Percentiles rank a stretch among this genome's conserved stretches.
Conservation (phyloP, 2,888 invertebrate species). For the Dichetophora obliterata region DNA sequence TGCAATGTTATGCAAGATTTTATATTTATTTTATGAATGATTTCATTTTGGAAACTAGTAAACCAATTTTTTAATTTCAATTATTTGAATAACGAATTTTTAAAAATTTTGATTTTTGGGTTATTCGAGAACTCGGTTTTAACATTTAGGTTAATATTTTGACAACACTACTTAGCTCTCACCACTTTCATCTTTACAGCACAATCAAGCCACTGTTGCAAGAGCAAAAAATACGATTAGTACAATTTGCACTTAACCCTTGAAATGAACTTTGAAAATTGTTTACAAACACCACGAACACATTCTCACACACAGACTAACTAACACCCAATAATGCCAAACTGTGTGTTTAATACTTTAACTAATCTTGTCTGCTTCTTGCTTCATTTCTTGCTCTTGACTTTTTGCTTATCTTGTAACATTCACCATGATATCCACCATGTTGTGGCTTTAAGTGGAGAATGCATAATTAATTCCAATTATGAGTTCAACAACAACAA, state of each 20-base stretch:
- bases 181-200: not conserved
- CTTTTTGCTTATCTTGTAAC: not conserved
- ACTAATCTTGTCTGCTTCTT: conserved; percentile 26
- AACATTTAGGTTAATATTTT: too few relatives aligned
- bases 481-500: conserved; percentile 61
- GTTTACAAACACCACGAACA: conserved; percentile 39
- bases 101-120: too few relatives aligned
- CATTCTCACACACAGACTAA: not conserved
- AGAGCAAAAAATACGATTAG: conserved; percentile 65
- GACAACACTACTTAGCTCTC: too few relatives aligned
- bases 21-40: too few relatives aligned
- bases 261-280: conserved; percentile 57
- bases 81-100: too few relatives aligned
- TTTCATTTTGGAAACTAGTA: too few relatives aligned
- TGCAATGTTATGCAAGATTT: too few relatives aligned
- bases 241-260: conserved; percentile 69
- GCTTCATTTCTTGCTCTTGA: not conserved
- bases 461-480: conserved; percentile 71
- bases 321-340: conserved; percentile 5
- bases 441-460: conserved; percentile 65
- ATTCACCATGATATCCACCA: not conserved
- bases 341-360: conserved; percentile 37
- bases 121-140: too few relatives aligned
- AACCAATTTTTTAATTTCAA: too few relatives aligned
- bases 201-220: not conserved